Evolutionary conservation across 2,888 invertebrate genomes (phyloP), one percentile per base, ranked within the genome.

Genomic region (Nomada hirtipes): DNA sequence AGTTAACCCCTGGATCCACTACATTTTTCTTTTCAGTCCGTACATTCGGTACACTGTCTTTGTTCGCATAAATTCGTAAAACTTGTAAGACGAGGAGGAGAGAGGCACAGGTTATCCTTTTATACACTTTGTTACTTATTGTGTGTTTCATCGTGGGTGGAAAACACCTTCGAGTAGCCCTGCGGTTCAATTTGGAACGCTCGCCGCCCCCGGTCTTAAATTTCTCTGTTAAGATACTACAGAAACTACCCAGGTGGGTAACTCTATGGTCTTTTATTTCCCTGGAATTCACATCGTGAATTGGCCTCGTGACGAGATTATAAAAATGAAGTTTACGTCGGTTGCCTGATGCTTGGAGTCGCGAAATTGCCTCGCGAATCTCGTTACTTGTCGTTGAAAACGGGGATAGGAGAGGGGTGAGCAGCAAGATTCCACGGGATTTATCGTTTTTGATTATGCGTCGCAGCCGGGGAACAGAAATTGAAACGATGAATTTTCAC

Each of bases 401-500:
- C 4, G 11, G 18, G 11, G 53, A 11, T 15, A 4, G 29, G 50
- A 4, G 57, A 7, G n/a, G 10, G 60, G 10, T 20, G 57, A 36
- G 7, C 20, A n/a, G 52, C 47, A 57, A 13, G 65, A 70, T 55
- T 72, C 55, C 59, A 11, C 10, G 50, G 81, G 78, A 86, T 86
- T 86, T 76, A 86, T 85, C 76, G 86, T 71, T 76, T 86, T 83
- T 73, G 86, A 79, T 86, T 85, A 85, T 85, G 75, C 73, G 70
- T 7, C 53, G 42, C 52, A 29, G 11, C 23, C 53, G 23, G 53
- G 50, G 23, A 29, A 72, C 55, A 69, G 55, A 59, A 86, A 63
- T 80, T 63, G 80, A 80, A 80, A 80, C 72, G 80, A 15, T 52
- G 72, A 72, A 80, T 80, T 72, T 72, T 80, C 80, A 80, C 72